phyloP scores from a whole-genome alignment of 2,113 vertebrate species.

The Atherinomorus stipes region DNA sequence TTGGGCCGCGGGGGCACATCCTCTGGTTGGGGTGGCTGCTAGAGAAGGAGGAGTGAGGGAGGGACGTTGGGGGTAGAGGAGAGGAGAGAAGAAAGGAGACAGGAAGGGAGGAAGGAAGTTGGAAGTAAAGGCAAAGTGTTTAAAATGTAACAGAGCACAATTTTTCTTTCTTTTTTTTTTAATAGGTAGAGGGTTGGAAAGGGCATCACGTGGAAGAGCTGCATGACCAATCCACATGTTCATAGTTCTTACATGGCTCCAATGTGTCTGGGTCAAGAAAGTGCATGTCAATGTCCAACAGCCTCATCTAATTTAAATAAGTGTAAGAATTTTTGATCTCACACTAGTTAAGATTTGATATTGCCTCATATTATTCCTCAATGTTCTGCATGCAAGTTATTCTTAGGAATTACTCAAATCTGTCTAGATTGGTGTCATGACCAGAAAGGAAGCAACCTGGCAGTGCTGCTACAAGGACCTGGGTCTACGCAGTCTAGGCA shows the following conservation, averaged over 20 bases:
- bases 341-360: neutral
- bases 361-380: neutral
- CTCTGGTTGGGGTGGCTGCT: slow-evolving; percentile 80
- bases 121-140: slow-evolving; percentile 82
- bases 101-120: slow-evolving; percentile 80
- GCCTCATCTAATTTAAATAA: neutral
- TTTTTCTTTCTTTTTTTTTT: slow-evolving; percentile 21
- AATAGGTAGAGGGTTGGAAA: slow-evolving; percentile 62
- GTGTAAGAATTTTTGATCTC: neutral
- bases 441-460: slow-evolving; percentile 36
- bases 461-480: slow-evolving; percentile 14
- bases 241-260: neutral
- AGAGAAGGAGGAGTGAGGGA: slow-evolving; percentile 69
- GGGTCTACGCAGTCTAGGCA: slow-evolving; percentile 34
- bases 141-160: slow-evolving; percentile 73
- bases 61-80: slow-evolving; percentile 64
- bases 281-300: slow-evolving; percentile 1
- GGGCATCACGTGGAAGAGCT: slow-evolving; percentile 41
- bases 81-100: slow-evolving; percentile 73
- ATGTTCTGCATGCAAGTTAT: slow-evolving; percentile 7
- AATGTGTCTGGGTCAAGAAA: neutral
- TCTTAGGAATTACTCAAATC: neutral
- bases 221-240: neutral
- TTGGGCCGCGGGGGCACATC: slow-evolving; percentile 80
- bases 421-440: slow-evolving; percentile 4